Conservation (phyloP, 2,797 vertebrate genomes). For the Brachymystax lenok region DNA sequence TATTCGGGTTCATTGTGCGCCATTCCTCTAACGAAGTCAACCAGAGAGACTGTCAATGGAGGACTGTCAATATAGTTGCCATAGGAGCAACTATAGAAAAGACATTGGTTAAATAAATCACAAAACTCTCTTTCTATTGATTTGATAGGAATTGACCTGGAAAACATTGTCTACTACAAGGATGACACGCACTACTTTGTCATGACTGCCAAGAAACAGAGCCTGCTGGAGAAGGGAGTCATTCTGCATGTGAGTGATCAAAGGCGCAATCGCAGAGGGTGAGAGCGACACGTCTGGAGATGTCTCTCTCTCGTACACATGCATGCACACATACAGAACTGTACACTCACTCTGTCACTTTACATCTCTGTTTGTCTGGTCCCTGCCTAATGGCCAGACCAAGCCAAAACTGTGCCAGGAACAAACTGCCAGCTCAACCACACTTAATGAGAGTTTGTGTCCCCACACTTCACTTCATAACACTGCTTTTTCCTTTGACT, state of each 20-base stretch:
- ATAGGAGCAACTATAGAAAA: slow-evolving; percentile 19
- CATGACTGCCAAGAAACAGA: slow-evolving; percentile 99
- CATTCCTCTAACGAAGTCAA: slow-evolving; percentile 43
- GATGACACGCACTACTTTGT: slow-evolving; percentile 99
- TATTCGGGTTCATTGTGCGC: slow-evolving; percentile 58
- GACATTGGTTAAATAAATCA: slow-evolving; percentile 21
- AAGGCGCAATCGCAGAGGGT: slow-evolving; percentile 31
- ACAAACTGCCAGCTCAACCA: slow-evolving; percentile 48
- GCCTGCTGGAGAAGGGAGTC: slow-evolving; percentile 96
- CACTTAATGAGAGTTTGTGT: slow-evolving; percentile 35
- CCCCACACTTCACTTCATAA: slow-evolving; percentile 15
- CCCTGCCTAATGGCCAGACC: slow-evolving; percentile 46
- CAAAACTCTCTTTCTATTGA: slow-evolving; percentile 15
- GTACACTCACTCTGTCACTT: background rate
- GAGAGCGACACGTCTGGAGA: slow-evolving; percentile 9
- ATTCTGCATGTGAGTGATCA: slow-evolving; percentile 90
- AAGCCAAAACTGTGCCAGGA: slow-evolving; percentile 45
- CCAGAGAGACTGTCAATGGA: slow-evolving; percentile 1
- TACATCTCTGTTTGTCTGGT: slow-evolving; percentile 5
- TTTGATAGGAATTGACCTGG: slow-evolving; percentile 91
- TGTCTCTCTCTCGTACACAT: slow-evolving; percentile 1
- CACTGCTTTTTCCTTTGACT: slow-evolving; percentile 46
- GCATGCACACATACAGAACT: too few species aligned
- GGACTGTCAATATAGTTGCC: too few species aligned
- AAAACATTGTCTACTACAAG: slow-evolving; percentile 99